Percentiles rank a stretch among this genome's conserved stretches.
These are phyloP conservation scores for Diploscapter pachys DNA, from an alignment of 1,140 invertebrate species.

Conservation along the genomic window DNA sequence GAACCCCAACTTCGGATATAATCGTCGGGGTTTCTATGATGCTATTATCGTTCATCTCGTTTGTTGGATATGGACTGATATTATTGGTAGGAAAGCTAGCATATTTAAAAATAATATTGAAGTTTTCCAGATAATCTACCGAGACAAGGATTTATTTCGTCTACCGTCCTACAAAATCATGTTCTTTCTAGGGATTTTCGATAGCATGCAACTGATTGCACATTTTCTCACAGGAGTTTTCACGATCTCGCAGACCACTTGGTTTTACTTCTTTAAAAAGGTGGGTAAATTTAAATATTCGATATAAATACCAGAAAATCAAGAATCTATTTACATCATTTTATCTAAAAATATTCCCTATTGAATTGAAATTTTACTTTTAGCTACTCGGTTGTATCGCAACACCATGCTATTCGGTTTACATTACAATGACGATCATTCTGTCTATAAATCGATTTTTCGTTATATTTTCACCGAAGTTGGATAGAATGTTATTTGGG, in stretches of 20 bases:
- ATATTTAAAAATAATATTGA: background rate
- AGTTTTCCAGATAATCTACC: slow-evolving; percentile 39
- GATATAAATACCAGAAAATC: too few species aligned
- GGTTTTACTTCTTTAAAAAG: slow-evolving; percentile 30
- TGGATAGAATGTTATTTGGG: slow-evolving; percentile 39
- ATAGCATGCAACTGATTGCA: slow-evolving; percentile 30
- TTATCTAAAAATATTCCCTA: too few species aligned
- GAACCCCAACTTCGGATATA: slow-evolving; percentile 25
- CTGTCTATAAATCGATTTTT: slow-evolving; percentile 42
- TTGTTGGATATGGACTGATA: slow-evolving; percentile 24
- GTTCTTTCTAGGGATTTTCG: slow-evolving; percentile 37
- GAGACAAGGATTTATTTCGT: slow-evolving; percentile 38
- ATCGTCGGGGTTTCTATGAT: slow-evolving; percentile 30
- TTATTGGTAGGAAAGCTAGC: slow-evolving; percentile 9
- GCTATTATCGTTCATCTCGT: slow-evolving; percentile 9
- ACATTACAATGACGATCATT: slow-evolving; percentile 41
- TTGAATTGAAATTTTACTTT: background rate
- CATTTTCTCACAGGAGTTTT: slow-evolving; percentile 44
- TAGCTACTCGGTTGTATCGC: slow-evolving; percentile 41
- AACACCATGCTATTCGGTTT: slow-evolving; percentile 41
- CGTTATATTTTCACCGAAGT: slow-evolving; percentile 26
- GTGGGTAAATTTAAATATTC: background rate
- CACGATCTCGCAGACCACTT: slow-evolving; percentile 39
- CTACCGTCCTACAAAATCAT: slow-evolving; percentile 47
- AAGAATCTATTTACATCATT: too few species aligned